Evolutionary conservation across 1,140 invertebrate genomes (phyloP), one percentile per base, ranked within the genome.

Genomic region (Pachypsylla venusta): DNA sequence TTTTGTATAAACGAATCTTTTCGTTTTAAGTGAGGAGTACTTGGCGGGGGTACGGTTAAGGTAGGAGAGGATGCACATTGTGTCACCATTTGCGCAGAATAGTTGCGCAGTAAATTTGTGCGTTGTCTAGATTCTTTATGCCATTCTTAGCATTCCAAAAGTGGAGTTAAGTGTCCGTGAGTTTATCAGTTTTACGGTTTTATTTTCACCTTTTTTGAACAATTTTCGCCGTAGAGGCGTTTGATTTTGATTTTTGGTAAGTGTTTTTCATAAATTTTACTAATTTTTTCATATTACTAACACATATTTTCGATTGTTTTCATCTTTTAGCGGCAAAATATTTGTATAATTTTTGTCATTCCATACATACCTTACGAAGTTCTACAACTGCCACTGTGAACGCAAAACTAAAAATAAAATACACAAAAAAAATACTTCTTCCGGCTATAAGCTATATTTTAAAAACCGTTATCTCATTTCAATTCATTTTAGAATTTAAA

Each of bases 101-200:
- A 14, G 28, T 14, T 57, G 85, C 85, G 85, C 85, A 81, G 75
- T 80, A 77, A 79, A 75, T 77, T 79, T 79, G 78, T 84, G 85
- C 85, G 85, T 89, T 87, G 84, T 88, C 84, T 79, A 80, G 85
- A 89, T 88, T 89, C 86, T 88, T 89, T 88, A 85, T 88, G 84
- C 82, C 85, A 89, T 88, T 87, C 86, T 83, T 87, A 78, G 82
- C 85, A 88, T 89, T 86, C 86, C 86, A 86, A 84, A 83, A 84
- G 82, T 81, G 82, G 81, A 76, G 82, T 76, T 10, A 35, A 35
- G 30, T 35, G 30, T 35, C n/a, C 30, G 30, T 10, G 30, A 79
- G 81, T 79, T 83, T 78, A 78, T 81, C 78, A 77, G 79, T 81
- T 82, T 83, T 81, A 80, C 79, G 77, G 75, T 77, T 75, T 75